Percentiles rank a stretch among this genome's conserved stretches.
Evolutionary conservation across 2,113 vertebrate species (phyloP).

Genomic region (human (Homo sapiens)): GRCh38 chr20:42175001-42175500

Average conservation of each 20-base stretch:
- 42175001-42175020: background rate
- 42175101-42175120: background rate
- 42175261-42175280: background rate
- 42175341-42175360: background rate
- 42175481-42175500: background rate
- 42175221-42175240: background rate
- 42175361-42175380: background rate
- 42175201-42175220: background rate
- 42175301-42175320: background rate
- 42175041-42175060: background rate
- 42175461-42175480: background rate
- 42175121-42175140: background rate
- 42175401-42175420: background rate
- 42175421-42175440: background rate
- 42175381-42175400: background rate
- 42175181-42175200: background rate
- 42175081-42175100: background rate
- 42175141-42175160: background rate
- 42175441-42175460: background rate
- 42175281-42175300: background rate
- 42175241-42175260: background rate
- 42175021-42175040: background rate
- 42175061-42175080: background rate
- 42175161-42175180: background rate
- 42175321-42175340: background rate